Evolutionary conservation across 2,888 invertebrate genomes (phyloP), one percentile per base, ranked within the genome.

Genomic region (Physocephala rufipes): DNA sequence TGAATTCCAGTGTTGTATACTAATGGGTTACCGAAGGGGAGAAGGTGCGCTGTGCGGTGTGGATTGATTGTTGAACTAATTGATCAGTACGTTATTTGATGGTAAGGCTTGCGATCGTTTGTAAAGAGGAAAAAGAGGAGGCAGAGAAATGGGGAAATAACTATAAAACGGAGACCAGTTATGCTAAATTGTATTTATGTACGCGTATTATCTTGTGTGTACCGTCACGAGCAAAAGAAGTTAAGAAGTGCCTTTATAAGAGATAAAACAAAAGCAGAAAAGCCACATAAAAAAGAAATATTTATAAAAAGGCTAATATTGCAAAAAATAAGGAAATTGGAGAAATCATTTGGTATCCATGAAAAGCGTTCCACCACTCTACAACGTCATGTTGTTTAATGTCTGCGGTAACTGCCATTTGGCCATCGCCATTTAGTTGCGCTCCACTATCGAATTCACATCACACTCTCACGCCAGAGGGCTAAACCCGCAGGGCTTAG

Each of bases 401-500:
- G 47, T 63, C 55, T 9, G 63, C 9, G 43, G 55, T 26, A 43
- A 36, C 30, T 19, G n/a, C n/a, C 26, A 47, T 53, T 55, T 30
- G 61, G 21, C 28, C 47, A 49, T 16, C 15, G 21, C 28, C 36
- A 49, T 28, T 61, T 72, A 63, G 67, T 51, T 45, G 28, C 65
- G 67, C 71, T 74, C 62, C 61, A 63, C 74, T 79, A 79, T 79
- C 79, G 75, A 78, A 75, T 80, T 79, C 77, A 81, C 81, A 80
- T 80, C 80, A 76, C 80, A 75, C 74, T 76, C 67, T 69, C 71
- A 67, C 71, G 71, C 72, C 67, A 45, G 64, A 72, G 72, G 72
- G 72, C 74, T 69, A 74, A 55, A 74, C 72, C 74, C 71, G 69
- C 36, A 72, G 68, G 74, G 72, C 71, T 19, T 72, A 55, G 16